phyloP scores from a whole-genome alignment of 2,888 invertebrate species.

The Rhagonycha lutea region DNA sequence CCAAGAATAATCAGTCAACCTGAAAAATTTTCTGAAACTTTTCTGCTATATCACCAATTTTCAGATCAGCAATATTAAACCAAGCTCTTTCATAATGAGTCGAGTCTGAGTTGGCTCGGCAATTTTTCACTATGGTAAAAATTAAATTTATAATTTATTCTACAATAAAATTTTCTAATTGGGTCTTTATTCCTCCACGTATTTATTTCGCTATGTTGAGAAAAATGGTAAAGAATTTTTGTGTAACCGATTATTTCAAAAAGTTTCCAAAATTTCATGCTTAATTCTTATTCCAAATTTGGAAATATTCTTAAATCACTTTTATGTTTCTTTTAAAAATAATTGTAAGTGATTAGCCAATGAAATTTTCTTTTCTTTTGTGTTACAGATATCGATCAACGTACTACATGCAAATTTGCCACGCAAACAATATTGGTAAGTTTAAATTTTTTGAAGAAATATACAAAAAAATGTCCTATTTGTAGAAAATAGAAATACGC shows the following conservation, averaged over 20 bases:
- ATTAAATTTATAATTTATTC: neutral
- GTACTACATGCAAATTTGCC: neutral
- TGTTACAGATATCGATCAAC: neutral
- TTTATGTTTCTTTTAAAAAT: neutral
- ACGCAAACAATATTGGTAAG: neutral
- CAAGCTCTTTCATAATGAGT: neutral
- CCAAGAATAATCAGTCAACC: slow-evolving; percentile 21
- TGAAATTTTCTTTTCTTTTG: neutral
- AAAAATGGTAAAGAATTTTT: neutral
- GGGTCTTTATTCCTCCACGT: neutral
- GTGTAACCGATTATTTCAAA: neutral
- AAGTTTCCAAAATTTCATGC: too few relatives aligned
- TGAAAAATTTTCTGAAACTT: slow-evolving; percentile 13
- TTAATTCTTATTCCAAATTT: neutral
- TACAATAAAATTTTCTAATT: neutral
- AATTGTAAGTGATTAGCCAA: neutral
- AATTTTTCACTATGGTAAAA: neutral
- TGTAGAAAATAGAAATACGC: neutral
- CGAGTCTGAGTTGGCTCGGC: neutral
- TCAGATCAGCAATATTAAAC: slow-evolving; percentile 10
- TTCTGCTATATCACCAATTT: slow-evolving; percentile 1
- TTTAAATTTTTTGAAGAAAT: neutral
- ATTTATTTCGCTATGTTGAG: neutral
- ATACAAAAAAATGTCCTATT: neutral
- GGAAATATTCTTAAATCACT: neutral